These are phyloP conservation scores for Tympanoctomys barrerae DNA, from an alignment of 2,797 vertebrate species.

Conservation along the genomic window DNA sequence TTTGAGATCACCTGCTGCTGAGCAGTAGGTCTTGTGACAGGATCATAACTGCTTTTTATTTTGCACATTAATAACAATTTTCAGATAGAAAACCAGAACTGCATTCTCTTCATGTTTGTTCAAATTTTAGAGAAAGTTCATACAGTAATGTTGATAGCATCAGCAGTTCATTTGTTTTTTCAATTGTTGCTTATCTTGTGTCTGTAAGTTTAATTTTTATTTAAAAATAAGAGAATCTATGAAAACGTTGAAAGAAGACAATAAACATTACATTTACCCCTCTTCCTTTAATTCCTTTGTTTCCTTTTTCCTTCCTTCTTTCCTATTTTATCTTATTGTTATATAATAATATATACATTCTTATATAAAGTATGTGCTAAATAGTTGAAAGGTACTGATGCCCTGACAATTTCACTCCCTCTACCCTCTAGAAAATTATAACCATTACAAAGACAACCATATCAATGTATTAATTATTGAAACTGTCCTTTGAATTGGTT, in stretches of 20 bases:
- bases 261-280: slow-evolving; percentile 1
- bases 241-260: slow-evolving; percentile 48
- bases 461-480: no score
- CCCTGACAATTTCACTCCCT: not conserved
- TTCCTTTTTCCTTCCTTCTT: not conserved
- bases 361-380: not conserved
- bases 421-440: not conserved
- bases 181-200: not conserved
- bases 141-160: not conserved
- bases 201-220: not conserved
- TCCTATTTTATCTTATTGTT: not conserved
- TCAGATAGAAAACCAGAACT: not conserved
- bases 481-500: no score
- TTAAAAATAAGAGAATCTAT: not conserved
- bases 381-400: slow-evolving; percentile 3
- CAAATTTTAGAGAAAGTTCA: slow-evolving; percentile 20
- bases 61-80: slow-evolving; percentile 56
- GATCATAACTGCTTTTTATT: slow-evolving; percentile 55
- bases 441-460: no score
- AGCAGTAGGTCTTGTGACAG: slow-evolving; percentile 15
- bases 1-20: not conserved
- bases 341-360: not conserved
- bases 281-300: not conserved
- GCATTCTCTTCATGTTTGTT: slow-evolving; percentile 35
- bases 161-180: not conserved